Percentiles rank a stretch among this genome's conserved stretches.
phyloP scores from a whole-genome alignment of 2,797 vertebrate genomes.

The Tadarida brasiliensis region DNA sequence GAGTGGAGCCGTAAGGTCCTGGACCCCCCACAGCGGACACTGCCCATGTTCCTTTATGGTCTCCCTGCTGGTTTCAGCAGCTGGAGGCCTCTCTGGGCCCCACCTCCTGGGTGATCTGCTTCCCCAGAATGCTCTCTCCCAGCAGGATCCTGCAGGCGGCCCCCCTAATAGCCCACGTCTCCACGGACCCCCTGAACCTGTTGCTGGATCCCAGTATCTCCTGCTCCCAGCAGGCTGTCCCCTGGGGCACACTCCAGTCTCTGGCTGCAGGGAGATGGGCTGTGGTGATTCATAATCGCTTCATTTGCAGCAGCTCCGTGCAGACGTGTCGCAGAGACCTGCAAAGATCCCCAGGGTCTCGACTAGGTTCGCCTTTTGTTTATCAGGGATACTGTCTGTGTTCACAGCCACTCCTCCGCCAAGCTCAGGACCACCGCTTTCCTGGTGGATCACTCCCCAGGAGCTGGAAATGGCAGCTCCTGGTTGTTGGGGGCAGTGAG shows the following conservation, averaged over 20 bases:
- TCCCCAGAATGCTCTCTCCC: constrained; percentile 43
- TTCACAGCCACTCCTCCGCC: not conserved
- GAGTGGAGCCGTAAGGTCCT: not conserved
- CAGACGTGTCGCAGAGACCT: constrained; percentile 10
- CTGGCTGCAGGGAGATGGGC: not conserved
- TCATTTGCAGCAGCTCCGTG: constrained; percentile 39
- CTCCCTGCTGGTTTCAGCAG: not conserved
- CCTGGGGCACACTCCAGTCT: not conserved
- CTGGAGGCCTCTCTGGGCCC: rapidly evolving
- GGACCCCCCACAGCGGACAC: rapidly evolving
- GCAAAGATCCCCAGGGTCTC: constrained; percentile 37
- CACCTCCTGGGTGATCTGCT: not conserved
- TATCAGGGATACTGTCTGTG: constrained; percentile 58
- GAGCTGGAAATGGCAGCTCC: not conserved
- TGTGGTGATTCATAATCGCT: not conserved
- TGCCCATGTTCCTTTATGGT: not conserved
- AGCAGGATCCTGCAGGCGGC: constrained; percentile 80
- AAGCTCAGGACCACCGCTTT: not conserved
- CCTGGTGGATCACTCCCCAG: not conserved
- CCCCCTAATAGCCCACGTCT: constrained; percentile 38
- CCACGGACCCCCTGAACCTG: not conserved
- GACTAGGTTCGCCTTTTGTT: constrained; percentile 54
- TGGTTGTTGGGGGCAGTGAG: not conserved
- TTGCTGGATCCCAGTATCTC: not conserved
- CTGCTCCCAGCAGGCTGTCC: not conserved